Conservation (phyloP, 2,888 invertebrate genomes). For the Cremastinae sp. region DNA sequence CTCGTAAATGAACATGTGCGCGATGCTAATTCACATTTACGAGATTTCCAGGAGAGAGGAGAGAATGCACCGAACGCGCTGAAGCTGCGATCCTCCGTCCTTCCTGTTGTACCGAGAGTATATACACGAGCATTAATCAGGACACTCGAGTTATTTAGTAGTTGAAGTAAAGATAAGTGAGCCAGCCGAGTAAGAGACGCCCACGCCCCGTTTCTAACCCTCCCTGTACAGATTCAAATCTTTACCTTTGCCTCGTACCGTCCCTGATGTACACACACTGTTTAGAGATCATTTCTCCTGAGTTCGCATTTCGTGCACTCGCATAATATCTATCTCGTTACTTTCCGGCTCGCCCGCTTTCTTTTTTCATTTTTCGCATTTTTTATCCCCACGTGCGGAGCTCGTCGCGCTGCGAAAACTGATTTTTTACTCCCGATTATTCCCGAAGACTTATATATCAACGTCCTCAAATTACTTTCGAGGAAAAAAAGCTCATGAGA, state of each 20-base stretch:
- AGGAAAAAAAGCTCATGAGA: not conserved
- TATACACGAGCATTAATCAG: slow-evolving; percentile 65
- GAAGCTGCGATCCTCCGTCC: slow-evolving; percentile 30
- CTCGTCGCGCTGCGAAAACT: slow-evolving; percentile 1
- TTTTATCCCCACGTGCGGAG: slow-evolving; percentile 6
- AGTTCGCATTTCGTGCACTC: slow-evolving; percentile 67
- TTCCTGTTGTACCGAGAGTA: slow-evolving; percentile 32
- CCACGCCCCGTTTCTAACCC: slow-evolving; percentile 14
- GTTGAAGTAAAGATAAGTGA: slow-evolving; percentile 28
- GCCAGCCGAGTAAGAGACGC: slow-evolving; percentile 20
- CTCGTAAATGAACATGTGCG: slow-evolving; percentile 57
- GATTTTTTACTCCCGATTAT: slow-evolving; percentile 9
- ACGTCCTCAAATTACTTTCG: not conserved
- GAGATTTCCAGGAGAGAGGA: not conserved
- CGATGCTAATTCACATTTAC: slow-evolving; percentile 64
- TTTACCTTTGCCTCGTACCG: slow-evolving; percentile 44
- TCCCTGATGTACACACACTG: slow-evolving; percentile 50
- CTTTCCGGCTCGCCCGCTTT: slow-evolving; percentile 61
- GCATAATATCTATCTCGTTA: slow-evolving; percentile 68
- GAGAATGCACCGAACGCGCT: slow-evolving; percentile 11
- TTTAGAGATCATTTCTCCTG: slow-evolving; percentile 67
- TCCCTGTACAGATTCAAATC: slow-evolving; percentile 64
- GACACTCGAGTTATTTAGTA: slow-evolving; percentile 62
- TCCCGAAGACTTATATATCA: not conserved
- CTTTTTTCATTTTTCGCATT: not conserved